phyloP scores from a whole-genome alignment of 2,113 vertebrate species.

The Corvus moneduloides region DNA sequence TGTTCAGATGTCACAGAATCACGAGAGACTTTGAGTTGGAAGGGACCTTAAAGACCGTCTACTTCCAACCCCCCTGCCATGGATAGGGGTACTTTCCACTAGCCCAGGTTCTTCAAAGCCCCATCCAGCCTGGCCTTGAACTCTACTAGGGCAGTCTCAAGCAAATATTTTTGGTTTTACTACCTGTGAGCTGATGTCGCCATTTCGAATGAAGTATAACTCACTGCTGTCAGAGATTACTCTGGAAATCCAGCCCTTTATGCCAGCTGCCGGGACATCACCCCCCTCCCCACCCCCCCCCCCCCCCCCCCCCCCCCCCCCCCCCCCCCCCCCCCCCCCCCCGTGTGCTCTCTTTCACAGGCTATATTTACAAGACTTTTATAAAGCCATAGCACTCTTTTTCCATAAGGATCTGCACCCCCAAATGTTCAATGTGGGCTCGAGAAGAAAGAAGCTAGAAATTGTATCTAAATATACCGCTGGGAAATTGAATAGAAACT shows the following conservation, averaged over 20 bases:
- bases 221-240: neutral
- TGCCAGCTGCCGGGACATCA: neutral
- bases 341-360: neutral
- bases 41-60: neutral
- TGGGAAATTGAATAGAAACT: neutral
- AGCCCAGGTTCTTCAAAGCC: neutral
- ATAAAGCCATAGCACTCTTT: neutral
- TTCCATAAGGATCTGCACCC: neutral
- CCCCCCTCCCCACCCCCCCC: too few species aligned
- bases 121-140: neutral
- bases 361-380: neutral
- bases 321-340: too few species aligned
- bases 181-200: neutral
- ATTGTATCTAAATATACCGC: neutral
- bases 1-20: neutral
- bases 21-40: neutral
- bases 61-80: neutral
- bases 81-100: neutral
- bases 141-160: neutral
- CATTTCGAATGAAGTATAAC: neutral
- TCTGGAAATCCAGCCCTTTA: neutral
- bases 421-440: neutral
- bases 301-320: too few species aligned
- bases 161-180: neutral
- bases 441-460: neutral